A percentile compares a stretch with the other conserved stretches of the same genome.
Evolutionary conservation across 2,797 vertebrate species (phyloP).

Genomic region (Chaetodon trifasciatus): DNA sequence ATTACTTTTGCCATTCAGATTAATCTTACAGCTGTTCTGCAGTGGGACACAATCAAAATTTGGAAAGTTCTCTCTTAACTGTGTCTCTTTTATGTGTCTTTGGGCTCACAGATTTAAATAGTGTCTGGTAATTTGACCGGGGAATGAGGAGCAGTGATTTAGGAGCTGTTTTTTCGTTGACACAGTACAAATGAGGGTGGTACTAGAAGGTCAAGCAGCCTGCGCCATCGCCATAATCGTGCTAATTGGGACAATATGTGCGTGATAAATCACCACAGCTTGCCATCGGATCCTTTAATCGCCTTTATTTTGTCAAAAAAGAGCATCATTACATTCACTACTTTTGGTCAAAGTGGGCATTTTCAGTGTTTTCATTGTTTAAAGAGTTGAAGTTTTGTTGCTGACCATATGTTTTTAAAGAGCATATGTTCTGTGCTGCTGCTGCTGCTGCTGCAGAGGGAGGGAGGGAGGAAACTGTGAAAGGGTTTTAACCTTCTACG

Average conservation of each 20-base stretch:
- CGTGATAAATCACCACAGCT: conserved; percentile 73
- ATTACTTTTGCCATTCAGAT: background rate
- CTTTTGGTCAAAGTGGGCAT: conserved; percentile 21
- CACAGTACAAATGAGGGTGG: conserved; percentile 87
- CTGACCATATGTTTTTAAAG: conserved; percentile 69
- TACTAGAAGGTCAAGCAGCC: conserved; percentile 83
- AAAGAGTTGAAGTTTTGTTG: conserved; percentile 61
- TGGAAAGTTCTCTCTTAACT: conserved; percentile 27
- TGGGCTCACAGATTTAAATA: conserved; percentile 49
- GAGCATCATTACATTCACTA: conserved; percentile 10
- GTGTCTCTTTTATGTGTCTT: conserved; percentile 52
- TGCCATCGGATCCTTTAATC: conserved; percentile 36
- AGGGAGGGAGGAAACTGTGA: conserved; percentile 55
- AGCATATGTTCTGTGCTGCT: conserved; percentile 73
- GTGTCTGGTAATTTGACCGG: conserved; percentile 38
- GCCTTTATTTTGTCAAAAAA: conserved; percentile 18
- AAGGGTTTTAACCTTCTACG: conserved; percentile 77
- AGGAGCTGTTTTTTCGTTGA: conserved; percentile 82
- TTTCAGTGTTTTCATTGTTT: conserved; percentile 38
- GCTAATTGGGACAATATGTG: conserved; percentile 84
- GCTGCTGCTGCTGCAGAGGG: conserved; percentile 38
- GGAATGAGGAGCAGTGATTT: conserved; percentile 81
- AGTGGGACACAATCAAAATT: conserved; percentile 13
- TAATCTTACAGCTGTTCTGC: background rate
- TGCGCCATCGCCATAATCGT: conserved; percentile 80